Evolutionary conservation across 2,888 invertebrate species (phyloP).

Genomic region (Labia minor): DNA sequence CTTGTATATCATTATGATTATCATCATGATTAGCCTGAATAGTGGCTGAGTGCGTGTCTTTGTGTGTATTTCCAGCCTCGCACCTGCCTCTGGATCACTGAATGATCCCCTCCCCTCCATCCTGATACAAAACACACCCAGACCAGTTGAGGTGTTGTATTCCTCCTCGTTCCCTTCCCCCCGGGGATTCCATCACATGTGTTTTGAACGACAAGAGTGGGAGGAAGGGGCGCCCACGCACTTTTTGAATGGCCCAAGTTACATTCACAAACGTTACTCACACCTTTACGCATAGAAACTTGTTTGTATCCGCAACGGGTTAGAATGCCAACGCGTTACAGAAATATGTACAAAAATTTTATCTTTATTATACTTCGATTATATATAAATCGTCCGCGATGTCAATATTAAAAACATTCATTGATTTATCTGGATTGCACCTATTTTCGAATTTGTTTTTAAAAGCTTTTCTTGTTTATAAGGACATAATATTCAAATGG

Average conservation of each 20-base stretch:
- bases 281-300: not conserved
- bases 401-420: not conserved
- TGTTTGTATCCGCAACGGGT: conserved; percentile 7
- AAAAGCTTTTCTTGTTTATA: not conserved
- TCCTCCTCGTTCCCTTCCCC: not conserved
- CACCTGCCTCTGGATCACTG: conserved; percentile 7
- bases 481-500: not conserved
- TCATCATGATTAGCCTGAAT: not conserved
- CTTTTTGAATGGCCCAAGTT: not conserved
- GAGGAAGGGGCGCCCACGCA: not conserved
- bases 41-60: not conserved
- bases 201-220: not conserved
- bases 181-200: conserved; percentile 1
- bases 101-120: not conserved
- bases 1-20: conserved; percentile 13
- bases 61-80: not conserved
- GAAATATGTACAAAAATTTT: not conserved
- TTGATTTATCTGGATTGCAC: not conserved
- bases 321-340: not conserved
- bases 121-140: not conserved
- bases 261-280: not conserved
- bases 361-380: not conserved
- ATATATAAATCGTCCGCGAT: not conserved
- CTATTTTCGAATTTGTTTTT: not conserved
- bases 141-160: not conserved